phyloP scores from a whole-genome alignment of 2,113 vertebrate genomes.

The Barnardius zonarius region DNA sequence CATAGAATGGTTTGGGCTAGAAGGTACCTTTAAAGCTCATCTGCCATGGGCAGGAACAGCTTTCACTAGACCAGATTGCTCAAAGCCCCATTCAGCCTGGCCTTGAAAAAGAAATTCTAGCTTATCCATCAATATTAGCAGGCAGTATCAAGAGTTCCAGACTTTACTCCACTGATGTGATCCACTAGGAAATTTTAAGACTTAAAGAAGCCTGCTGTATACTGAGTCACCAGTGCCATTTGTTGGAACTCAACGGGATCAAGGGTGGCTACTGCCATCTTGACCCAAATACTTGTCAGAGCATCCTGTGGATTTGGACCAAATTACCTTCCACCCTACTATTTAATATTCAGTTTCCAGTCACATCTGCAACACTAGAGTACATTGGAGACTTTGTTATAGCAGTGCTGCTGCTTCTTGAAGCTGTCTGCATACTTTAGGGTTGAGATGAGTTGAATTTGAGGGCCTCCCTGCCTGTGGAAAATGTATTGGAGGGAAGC shows the following conservation, averaged over 20 bases:
- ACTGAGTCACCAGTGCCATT: neutral
- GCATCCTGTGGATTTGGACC: neutral
- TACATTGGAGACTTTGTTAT: neutral
- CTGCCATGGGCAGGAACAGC: neutral
- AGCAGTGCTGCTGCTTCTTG: neutral
- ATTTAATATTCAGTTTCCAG: neutral
- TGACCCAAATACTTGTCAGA: neutral
- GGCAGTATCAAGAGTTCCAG: neutral
- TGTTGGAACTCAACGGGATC: neutral
- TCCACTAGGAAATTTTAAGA: neutral
- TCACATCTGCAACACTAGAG: neutral
- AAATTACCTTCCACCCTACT: fast-evolving
- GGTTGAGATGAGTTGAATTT: neutral
- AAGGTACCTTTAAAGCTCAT: neutral
- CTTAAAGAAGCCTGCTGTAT: neutral
- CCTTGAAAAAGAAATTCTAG: neutral
- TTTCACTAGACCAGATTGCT: neutral
- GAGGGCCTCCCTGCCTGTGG: neutral
- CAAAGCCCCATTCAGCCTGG: neutral
- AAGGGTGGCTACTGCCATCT: neutral
- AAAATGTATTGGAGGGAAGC: neutral
- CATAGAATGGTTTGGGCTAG: neutral
- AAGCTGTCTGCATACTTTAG: neutral
- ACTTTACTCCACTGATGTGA: neutral
- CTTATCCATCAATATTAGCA: neutral